Base-by-base conservation (phyloP, 1,140 invertebrate genomes). In the Drepana arcuata region DNA sequence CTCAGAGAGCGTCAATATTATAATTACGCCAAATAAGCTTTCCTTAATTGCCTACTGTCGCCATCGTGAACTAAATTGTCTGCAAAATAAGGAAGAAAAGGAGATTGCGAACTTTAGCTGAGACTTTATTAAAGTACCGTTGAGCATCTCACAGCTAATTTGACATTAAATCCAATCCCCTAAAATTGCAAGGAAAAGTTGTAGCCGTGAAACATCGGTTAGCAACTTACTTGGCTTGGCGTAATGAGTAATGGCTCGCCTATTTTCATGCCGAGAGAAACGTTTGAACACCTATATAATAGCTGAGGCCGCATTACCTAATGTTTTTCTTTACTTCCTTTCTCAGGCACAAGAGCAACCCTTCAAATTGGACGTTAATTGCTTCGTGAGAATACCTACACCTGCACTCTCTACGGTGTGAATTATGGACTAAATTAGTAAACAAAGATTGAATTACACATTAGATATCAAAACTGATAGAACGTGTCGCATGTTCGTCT, bases 361-460 rank as follows among this genome's bases (percentile, higher is more conserved):
- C 67, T 77, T 74, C 64, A 65, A 50, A 49, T 60, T 54, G 53
- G 52, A 60, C 65, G 66, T 73, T 77, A 80, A 77, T 77, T 73
- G 75, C 72, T 68, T 39, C 60, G 68, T 80, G 75, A 56, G 72
- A 77, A 68, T 30, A 34, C 12, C 28, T 33, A 55, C 75, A 77
- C 71, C 70, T 80, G 70, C 33, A 45, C 35, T 23, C 44, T 60
- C 49, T 48, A 49, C 30, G 34, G 16, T 12, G 38, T 37, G 29
- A 50, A 13, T 46, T 48, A 50, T 58, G 52, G 59, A 64, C 39
- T 52, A 43, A 48, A 44, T 34, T 41, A 48, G 46, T 48, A 48
- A 50, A 51, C 26, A 41, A 18, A 42, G 28, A 56, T 56, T 49
- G 53, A 56, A 49, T n/a, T n/a, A n/a, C n/a, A 44, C 41, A 48